Percentiles rank a stretch among this genome's conserved stretches.
Evolutionary conservation across 2,113 vertebrate genomes (phyloP).

Genomic region (Eulemur rufifrons): DNA sequence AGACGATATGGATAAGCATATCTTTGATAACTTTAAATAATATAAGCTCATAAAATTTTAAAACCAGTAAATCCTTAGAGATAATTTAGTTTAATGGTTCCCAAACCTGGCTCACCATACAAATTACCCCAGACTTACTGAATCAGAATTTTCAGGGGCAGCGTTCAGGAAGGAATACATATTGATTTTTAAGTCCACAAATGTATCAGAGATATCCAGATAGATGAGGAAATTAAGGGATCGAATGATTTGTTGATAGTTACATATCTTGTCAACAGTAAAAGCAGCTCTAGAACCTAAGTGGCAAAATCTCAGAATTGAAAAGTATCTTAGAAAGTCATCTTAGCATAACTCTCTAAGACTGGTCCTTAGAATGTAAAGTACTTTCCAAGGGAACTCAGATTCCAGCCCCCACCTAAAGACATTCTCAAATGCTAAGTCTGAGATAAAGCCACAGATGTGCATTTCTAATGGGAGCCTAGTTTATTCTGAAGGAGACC

Average conservation of each 20-base stretch:
- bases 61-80: not conserved
- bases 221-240: not conserved
- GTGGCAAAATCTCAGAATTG: not conserved
- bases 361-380: not conserved
- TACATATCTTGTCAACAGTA: not conserved
- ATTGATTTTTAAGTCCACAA: constrained; percentile 21
- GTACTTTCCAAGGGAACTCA: not conserved
- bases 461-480: not conserved
- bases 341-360: not conserved
- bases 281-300: not conserved
- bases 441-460: not conserved
- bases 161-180: not conserved
- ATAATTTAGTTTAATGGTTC: constrained; percentile 21
- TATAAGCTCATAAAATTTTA: not conserved
- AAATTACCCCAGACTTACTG: not conserved
- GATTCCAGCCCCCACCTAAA: not conserved
- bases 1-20: not conserved
- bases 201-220: not conserved
- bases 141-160: not conserved
- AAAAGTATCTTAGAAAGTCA: not conserved
- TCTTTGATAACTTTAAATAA: constrained; percentile 1
- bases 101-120: not conserved
- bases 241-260: constrained; percentile 17
- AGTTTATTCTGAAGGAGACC: not conserved
- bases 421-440: not conserved